phyloP scores from a whole-genome alignment of 2,888 invertebrate species.

The Drosophila peninsularis region DNA sequence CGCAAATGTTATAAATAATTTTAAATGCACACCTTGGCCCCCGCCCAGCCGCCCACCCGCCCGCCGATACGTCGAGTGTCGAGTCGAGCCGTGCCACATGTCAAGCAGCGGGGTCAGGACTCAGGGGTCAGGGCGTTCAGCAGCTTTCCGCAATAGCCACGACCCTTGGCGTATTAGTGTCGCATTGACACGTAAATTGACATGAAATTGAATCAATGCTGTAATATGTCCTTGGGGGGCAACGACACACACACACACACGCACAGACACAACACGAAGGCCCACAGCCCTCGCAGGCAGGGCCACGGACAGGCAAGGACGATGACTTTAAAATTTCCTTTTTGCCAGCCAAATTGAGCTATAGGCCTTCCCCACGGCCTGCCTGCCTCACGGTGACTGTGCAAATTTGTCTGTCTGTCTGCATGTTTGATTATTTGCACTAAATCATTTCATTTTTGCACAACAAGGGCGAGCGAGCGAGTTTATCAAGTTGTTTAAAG shows the following conservation, averaged over 20 bases:
- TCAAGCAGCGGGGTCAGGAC: slow-evolving; percentile 28
- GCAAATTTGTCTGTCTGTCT: slow-evolving; percentile 72
- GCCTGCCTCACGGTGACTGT: slow-evolving; percentile 51
- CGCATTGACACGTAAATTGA: slow-evolving; percentile 85
- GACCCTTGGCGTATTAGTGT: slow-evolving; percentile 81
- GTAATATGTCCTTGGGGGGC: slow-evolving; percentile 84
- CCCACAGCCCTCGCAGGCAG: slow-evolving; percentile 24
- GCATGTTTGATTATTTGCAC: slow-evolving; percentile 70
- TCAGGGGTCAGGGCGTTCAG: slow-evolving; percentile 40
- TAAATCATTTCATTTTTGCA: slow-evolving; percentile 69
- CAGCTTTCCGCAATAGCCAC: slow-evolving; percentile 51
- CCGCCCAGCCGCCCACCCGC: not conserved
- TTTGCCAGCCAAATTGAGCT: slow-evolving; percentile 76
- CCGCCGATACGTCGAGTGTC: not conserved
- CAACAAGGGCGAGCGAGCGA: slow-evolving; percentile 23
- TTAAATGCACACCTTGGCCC: slow-evolving; percentile 72
- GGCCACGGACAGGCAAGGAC: slow-evolving; percentile 54
- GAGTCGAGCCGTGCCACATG: slow-evolving; percentile 24
- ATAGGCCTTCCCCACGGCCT: slow-evolving; percentile 53
- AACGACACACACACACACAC: slow-evolving; percentile 39
- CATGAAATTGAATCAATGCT: slow-evolving; percentile 85
- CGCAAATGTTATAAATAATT: slow-evolving; percentile 81
- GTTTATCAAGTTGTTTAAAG: slow-evolving; percentile 76
- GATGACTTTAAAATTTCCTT: slow-evolving; percentile 80
- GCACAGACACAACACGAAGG: not conserved